Percentiles rank a stretch among this genome's conserved stretches.
These are phyloP conservation scores for Xyliphius kryptos DNA, from an alignment of 2,113 vertebrate genomes.

Conservation along the genomic window DNA sequence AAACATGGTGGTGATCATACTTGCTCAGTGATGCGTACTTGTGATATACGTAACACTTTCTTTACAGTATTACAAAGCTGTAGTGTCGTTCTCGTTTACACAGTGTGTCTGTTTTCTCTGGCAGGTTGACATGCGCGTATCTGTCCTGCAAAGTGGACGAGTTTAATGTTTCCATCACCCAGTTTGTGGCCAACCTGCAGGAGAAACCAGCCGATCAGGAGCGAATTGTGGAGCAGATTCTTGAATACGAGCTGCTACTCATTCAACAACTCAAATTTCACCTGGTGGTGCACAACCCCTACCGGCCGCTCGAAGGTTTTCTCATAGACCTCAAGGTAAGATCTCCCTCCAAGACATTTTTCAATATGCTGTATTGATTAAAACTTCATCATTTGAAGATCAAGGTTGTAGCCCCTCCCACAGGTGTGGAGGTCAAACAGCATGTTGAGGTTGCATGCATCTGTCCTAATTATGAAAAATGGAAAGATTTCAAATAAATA, in stretches of 20 bases:
- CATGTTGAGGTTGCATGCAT: too few species aligned
- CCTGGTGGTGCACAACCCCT: conserved; percentile 90
- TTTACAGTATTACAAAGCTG: not conserved
- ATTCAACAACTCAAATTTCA: conserved; percentile 96
- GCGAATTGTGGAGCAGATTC: conserved; percentile 82
- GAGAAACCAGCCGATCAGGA: conserved; percentile 81
- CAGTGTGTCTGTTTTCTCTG: not conserved
- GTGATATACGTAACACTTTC: too few species aligned
- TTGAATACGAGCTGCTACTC: conserved; percentile 88
- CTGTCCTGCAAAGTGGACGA: conserved; percentile 96
- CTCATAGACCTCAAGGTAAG: conserved; percentile 91
- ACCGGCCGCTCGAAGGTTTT: conserved; percentile 89
- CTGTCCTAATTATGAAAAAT: too few species aligned
- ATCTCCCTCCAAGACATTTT: too few species aligned
- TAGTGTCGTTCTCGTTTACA: not conserved
- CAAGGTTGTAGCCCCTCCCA: too few species aligned
- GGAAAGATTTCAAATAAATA: too few species aligned
- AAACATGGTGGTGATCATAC: too few species aligned
- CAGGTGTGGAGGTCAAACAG: too few species aligned
- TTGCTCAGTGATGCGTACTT: too few species aligned
- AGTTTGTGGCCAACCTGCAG: conserved; percentile 90
- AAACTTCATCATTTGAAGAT: too few species aligned
- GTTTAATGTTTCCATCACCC: conserved; percentile 91
- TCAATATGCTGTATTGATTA: too few species aligned
- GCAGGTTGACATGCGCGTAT: conserved; percentile 86